Conservation (phyloP, 1,140 invertebrate genomes). For the Metopolophium dirhodum region DNA sequence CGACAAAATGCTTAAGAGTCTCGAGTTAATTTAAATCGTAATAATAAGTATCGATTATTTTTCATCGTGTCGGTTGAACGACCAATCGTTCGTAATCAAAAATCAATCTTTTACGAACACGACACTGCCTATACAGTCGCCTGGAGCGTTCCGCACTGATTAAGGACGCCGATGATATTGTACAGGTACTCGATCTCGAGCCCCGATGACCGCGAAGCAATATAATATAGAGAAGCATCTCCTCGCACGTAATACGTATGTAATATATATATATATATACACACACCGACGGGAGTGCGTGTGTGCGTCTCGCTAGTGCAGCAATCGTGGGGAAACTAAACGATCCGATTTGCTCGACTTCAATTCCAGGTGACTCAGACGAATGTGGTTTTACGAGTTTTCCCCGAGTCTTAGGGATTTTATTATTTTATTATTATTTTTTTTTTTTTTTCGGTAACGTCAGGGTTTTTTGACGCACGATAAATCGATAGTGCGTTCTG, state of each 20-base stretch:
- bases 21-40: not conserved
- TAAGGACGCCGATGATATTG: not conserved
- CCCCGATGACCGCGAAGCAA: not conserved
- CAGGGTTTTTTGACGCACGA: not conserved
- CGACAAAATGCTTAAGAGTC: not conserved
- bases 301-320: not conserved
- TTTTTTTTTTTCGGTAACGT: not conserved
- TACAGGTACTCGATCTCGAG: not conserved
- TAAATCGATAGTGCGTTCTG: not conserved
- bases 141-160: not conserved
- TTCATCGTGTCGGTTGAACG: not conserved
- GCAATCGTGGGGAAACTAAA: not conserved
- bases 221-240: not conserved
- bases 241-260: not conserved
- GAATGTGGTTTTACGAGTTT: slow-evolving; percentile 26
- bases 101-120: slow-evolving; percentile 8
- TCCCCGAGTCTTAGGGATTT: not conserved
- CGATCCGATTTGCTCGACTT: slow-evolving; percentile 1
- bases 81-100: not conserved
- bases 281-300: too few species aligned
- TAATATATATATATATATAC: not conserved
- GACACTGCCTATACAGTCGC: not conserved
- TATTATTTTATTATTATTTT: not conserved
- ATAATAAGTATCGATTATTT: not conserved
- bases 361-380: not conserved